Percentiles rank a stretch among this genome's conserved stretches.
Evolutionary conservation across 1,140 invertebrate genomes (phyloP).

Genomic region (Macrocentrus cingulum): DNA sequence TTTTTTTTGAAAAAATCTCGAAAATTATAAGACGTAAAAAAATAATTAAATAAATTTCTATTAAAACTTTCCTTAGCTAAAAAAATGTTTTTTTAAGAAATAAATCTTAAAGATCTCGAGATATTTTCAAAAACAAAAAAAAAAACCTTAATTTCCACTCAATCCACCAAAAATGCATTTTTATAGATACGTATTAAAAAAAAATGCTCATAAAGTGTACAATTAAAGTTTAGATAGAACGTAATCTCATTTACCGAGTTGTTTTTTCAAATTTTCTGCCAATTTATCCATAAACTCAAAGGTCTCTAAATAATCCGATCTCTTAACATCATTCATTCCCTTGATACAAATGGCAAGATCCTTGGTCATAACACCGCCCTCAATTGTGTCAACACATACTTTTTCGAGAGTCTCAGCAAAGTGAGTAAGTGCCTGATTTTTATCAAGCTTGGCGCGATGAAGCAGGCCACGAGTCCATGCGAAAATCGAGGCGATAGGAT

Average conservation of each 20-base stretch:
- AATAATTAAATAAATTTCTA: too few species aligned
- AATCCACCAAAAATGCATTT: too few species aligned
- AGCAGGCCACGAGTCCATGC: slow-evolving; percentile 93
- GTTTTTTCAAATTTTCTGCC: slow-evolving; percentile 86
- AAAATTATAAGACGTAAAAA: too few species aligned
- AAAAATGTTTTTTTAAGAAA: too few species aligned
- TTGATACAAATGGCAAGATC: slow-evolving; percentile 98
- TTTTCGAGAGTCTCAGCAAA: slow-evolving; percentile 85
- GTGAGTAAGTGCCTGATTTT: slow-evolving; percentile 73
- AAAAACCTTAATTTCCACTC: too few species aligned
- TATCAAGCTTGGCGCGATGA: slow-evolving; percentile 91
- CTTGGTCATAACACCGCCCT: slow-evolving; percentile 96
- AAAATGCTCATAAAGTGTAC: too few species aligned
- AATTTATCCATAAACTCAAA: slow-evolving; percentile 97
- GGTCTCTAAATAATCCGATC: slow-evolving; percentile 92
- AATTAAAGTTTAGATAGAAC: too few species aligned
- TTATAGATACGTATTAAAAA: too few species aligned
- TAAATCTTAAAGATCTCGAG: too few species aligned
- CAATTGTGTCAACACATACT: slow-evolving; percentile 93
- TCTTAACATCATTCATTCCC: slow-evolving; percentile 80
- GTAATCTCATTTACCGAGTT: slow-evolving; percentile 51
- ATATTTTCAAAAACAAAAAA: too few species aligned
- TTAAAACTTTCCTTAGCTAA: too few species aligned
- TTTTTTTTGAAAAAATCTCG: too few species aligned
- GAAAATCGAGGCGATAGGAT: slow-evolving; percentile 98